These are phyloP conservation scores for Trinorchestia longiramus DNA, from an alignment of 1,140 invertebrate species.

Conservation along the genomic window DNA sequence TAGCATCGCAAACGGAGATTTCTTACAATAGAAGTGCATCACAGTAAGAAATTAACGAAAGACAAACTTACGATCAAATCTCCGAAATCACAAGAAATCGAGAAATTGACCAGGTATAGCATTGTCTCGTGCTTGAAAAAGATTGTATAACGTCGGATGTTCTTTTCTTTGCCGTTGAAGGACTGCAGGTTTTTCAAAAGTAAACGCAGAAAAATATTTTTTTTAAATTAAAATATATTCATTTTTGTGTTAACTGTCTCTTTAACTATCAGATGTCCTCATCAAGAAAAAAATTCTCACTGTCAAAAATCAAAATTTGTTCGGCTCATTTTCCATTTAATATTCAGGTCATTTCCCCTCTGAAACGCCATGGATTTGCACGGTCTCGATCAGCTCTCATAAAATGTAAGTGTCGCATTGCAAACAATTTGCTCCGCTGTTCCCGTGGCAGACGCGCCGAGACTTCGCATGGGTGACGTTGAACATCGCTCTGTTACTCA, in stretches of 20 bases:
- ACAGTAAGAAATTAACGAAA: too few species aligned
- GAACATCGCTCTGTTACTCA: not conserved
- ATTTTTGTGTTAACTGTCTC: not conserved
- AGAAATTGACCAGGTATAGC: not conserved
- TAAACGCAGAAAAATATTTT: too few species aligned
- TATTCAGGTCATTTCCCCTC: not conserved
- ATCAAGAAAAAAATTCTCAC: not conserved
- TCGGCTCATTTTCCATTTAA: not conserved
- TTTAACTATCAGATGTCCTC: not conserved
- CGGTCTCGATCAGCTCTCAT: slow-evolving; percentile 1
- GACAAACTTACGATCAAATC: too few species aligned
- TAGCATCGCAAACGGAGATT: too few species aligned
- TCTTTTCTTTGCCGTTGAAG: not conserved
- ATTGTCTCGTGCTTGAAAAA: not conserved
- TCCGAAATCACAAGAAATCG: too few species aligned
- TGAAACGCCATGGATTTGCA: not conserved
- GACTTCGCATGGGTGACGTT: not conserved
- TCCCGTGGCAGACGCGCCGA: not conserved
- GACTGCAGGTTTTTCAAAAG: not conserved
- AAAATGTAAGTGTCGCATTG: slow-evolving; percentile 14
- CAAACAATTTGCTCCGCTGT: not conserved
- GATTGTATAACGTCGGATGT: not conserved
- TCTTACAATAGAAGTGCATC: too few species aligned
- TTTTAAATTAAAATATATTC: not conserved
- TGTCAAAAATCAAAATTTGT: not conserved